These are phyloP conservation scores for Drosophila parthenogenetica DNA, from an alignment of 2,888 invertebrate genomes.

Conservation along the genomic window DNA sequence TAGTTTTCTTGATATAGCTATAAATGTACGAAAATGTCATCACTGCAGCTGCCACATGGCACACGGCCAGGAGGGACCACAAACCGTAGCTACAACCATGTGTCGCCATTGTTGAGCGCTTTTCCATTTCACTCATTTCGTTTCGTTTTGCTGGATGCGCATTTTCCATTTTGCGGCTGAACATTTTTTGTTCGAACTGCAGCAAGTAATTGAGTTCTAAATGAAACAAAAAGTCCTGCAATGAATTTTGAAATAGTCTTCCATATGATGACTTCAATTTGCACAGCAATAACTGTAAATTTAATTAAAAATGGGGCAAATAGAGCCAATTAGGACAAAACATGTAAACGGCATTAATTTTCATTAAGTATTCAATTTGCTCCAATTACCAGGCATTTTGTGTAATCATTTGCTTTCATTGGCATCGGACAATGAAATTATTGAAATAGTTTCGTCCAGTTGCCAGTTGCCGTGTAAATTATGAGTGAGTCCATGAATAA, in stretches of 20 bases:
- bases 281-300: conserved; percentile 23
- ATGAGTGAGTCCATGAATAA: conserved; percentile 28
- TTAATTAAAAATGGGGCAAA: conserved; percentile 16
- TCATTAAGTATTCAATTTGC: conserved; percentile 43
- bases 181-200: conserved; percentile 3
- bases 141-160: conserved; percentile 28
- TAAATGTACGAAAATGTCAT: too few relatives aligned
- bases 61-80: background rate
- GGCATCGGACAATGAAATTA: conserved; percentile 7
- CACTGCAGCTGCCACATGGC: conserved; percentile 1
- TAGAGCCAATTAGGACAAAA: conserved; percentile 34
- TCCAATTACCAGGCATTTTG: conserved; percentile 21
- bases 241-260: conserved; percentile 19
- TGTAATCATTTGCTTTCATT: conserved; percentile 11
- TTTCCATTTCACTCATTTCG: conserved; percentile 2
- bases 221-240: conserved; percentile 32
- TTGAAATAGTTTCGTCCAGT: conserved; percentile 9
- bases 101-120: conserved; percentile 31
- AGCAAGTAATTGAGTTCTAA: conserved; percentile 62
- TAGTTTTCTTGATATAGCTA: too few relatives aligned
- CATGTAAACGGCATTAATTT: conserved; percentile 37
- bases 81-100: conserved; percentile 11
- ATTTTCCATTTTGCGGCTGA: conserved; percentile 29
- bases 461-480: conserved; percentile 16
- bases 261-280: conserved; percentile 9